Evolutionary conservation across 2,113 vertebrate genomes (phyloP).

Genomic region (Lophotis ruficrista): DNA sequence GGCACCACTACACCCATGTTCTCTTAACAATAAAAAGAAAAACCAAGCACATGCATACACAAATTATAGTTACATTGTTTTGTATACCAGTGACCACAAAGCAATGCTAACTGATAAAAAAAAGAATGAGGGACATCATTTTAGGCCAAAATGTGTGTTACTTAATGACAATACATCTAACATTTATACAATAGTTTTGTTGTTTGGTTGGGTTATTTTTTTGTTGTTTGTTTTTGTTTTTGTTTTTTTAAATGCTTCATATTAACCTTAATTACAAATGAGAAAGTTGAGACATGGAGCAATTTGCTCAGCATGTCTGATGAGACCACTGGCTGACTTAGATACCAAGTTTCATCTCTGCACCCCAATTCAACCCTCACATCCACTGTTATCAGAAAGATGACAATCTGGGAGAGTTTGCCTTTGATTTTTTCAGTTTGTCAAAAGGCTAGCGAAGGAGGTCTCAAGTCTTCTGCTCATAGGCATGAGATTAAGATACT

Average conservation of each 20-base stretch:
- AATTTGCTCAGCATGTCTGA: background rate
- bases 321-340: background rate
- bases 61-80: background rate
- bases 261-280: background rate
- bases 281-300: background rate
- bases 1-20: background rate
- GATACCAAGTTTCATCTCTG: background rate
- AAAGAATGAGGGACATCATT: background rate
- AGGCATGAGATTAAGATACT: background rate
- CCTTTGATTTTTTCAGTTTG: background rate
- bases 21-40: background rate
- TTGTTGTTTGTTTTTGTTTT: no score
- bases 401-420: background rate
- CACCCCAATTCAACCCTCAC: background rate
- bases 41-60: background rate
- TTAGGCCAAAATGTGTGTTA: background rate
- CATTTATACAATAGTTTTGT: background rate
- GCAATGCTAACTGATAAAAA: background rate
- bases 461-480: background rate
- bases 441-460: background rate
- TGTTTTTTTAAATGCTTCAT: background rate
- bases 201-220: no score
- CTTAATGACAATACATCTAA: background rate
- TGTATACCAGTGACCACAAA: background rate
- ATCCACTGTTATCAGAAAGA: background rate